Evolutionary conservation across 1,140 invertebrate species (phyloP).

Genomic region (Cylas formicarius): DNA sequence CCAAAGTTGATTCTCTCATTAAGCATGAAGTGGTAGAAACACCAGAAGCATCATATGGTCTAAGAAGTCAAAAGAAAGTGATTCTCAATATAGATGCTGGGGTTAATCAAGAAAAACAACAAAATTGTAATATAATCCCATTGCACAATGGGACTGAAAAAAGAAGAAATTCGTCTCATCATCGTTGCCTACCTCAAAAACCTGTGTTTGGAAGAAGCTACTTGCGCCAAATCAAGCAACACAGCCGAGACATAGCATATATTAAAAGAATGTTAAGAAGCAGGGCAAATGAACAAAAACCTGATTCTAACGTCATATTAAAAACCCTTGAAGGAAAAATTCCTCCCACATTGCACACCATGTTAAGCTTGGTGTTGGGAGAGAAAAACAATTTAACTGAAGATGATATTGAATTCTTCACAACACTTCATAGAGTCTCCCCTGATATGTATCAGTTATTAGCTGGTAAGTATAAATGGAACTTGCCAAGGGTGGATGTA

Average conservation of each 20-base stretch:
- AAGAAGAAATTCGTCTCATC: background rate
- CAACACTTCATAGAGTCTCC: conserved; percentile 30
- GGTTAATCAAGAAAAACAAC: background rate
- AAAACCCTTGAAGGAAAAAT: conserved; percentile 24
- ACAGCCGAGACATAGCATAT: conserved; percentile 33
- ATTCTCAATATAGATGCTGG: conserved; percentile 4
- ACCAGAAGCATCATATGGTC: background rate
- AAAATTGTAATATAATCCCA: conserved; percentile 6
- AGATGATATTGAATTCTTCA: conserved; percentile 35
- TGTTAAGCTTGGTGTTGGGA: conserved; percentile 25
- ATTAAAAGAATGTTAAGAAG: conserved; percentile 33
- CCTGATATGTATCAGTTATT: conserved; percentile 33
- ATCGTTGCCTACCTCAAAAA: conserved; percentile 9
- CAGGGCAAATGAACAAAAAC: conserved; percentile 19
- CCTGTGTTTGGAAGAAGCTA: conserved; percentile 25
- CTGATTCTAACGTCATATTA: conserved; percentile 17
- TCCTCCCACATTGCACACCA: conserved; percentile 21
- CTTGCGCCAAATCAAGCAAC: conserved; percentile 32
- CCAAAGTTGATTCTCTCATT: background rate
- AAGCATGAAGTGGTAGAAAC: background rate
- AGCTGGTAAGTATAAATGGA: conserved; percentile 34
- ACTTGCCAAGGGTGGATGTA: conserved; percentile 31
- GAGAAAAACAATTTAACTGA: conserved; percentile 27
- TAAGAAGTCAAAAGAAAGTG: background rate
- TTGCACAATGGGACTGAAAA: background rate